A percentile compares a stretch with the other conserved stretches of the same genome.
Conservation (phyloP, 2,888 invertebrate species). For the Caenorhabditis sp. region DNA sequence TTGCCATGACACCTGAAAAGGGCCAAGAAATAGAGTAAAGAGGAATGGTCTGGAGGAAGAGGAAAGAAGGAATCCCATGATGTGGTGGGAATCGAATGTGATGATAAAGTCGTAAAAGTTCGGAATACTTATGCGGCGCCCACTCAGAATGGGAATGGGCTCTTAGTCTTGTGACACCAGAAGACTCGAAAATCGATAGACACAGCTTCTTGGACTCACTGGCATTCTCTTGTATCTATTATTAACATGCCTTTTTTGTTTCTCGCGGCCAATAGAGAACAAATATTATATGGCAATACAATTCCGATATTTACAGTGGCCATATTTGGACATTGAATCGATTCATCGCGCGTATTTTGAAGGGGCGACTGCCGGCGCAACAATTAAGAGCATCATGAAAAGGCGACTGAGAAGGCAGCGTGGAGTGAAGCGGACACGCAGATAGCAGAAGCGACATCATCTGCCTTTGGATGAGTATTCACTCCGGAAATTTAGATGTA, state of each 20-base stretch:
- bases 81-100: not conserved
- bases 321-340: conserved; percentile 24
- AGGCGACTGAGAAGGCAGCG: not conserved
- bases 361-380: conserved; percentile 12
- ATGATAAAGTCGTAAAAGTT: not conserved
- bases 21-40: not conserved
- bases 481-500: not conserved
- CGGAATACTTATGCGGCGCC: not conserved
- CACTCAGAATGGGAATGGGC: not conserved
- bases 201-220: not conserved
- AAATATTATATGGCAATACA: too few relatives aligned
- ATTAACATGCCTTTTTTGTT: conserved; percentile 1
- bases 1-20: conserved; percentile 49
- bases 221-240: not conserved
- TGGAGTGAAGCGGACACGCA: conserved; percentile 18
- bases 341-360: conserved; percentile 6
- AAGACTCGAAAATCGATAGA: conserved; percentile 5
- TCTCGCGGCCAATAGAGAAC: too few relatives aligned
- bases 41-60: not conserved
- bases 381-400: conserved; percentile 50
- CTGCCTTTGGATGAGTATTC: conserved; percentile 8
- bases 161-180: not conserved
- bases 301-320: conserved; percentile 6
- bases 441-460: conserved; percentile 14
- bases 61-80: not conserved